Base-by-base conservation (phyloP, 2,888 invertebrate genomes). In the Drosophila setosimentum region DNA sequence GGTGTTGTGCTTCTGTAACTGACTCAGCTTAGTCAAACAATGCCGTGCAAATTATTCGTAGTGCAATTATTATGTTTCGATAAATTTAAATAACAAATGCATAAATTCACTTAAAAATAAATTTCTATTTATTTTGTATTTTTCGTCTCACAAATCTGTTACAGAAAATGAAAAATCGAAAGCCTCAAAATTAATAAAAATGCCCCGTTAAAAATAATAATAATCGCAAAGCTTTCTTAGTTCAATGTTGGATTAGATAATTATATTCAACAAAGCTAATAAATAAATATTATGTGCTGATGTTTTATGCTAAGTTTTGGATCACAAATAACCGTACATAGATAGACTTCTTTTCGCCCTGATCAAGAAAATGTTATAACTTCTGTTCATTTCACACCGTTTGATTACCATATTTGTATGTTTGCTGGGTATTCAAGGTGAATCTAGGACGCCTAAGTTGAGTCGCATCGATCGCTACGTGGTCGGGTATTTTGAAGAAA, bases 401-500 rank as follows among this genome's bases (percentile, higher is more conserved):
- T 29, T n/a, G 2, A 7, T 18, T 11, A 16, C 2, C 21, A 10
- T 1, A 11, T 18, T 60, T 21, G 4, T 21, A 8, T 24, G 37
- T 18, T 3, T 24, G 13, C 24, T 53, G 40, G 30, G 61, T 40
- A 61, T 53, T 18, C 5, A 10, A 16, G 18, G 42, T 16, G 40
- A 42, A 30, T 57, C 42, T 42, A 6, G 16, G 10, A 42, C 30
- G 40, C 29, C 21, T 21, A 21, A 21, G 21, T 5, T 42, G 42
- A 42, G 11, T 5, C 55, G 48, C 49, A n/a, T 50, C 27, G 59
- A 59, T 65, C 45, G 37, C 45, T 49, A 37, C 32, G 62, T 61
- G 63, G n/a, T 3, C n/a, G 30, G 33, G 55, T 76, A 69, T 73
- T 80, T 69, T 53, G 27, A 33, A 63, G 72, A 76, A 76, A 58